Evolutionary conservation across 2,888 invertebrate species (phyloP), one percentile per base, ranked within the genome.

Genomic region (Poecilus cupreus): DNA sequence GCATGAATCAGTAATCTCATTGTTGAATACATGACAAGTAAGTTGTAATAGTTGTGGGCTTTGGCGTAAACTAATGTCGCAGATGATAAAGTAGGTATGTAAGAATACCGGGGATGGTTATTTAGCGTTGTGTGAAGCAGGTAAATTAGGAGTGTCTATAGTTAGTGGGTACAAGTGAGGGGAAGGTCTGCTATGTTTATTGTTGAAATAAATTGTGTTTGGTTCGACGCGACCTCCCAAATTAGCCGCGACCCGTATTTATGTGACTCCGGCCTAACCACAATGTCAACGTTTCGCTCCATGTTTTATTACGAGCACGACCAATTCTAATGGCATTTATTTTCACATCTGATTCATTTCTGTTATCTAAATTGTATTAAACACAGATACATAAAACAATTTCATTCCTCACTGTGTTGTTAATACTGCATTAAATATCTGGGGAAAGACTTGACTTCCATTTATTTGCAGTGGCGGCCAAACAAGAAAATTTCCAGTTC

Each of bases 191-290:
- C 2, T 3, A 18, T 18, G 51, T 51, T 51, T 51, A 51, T 51
- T 51, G 51, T 51, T 51, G 51, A 18, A 51, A 51, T 51, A 51
- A 51, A 51, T 51, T 51, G 51, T 51, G 20, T 51, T 13, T 16
- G 4, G 20, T 51, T 51, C 51, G 51, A 51, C 51, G 51, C 49
- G 2, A 13, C 49, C 49, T 13, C 49, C 51, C 51, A 51, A 51
- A 51, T 51, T 51, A 51, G 51, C 18, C 16, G 13, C 51, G 51
- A 18, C 18, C 18, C 18, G 20, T 51, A 18, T 51, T 51, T 18
- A 51, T 51, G 16, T 51, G 51, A 18, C 18, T 2, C 51, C 18
- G 18, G 18, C 18, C 51, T 3, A 51, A 18, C 18, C 18, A 18
- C 51, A 18, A 51, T 51, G 51, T 51, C 51, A 51, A 51, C 18